A percentile compares a stretch with the other conserved stretches of the same genome.
Evolutionary conservation across 1,140 invertebrate genomes (phyloP).

Genomic region (Drosophila bocqueti): DNA sequence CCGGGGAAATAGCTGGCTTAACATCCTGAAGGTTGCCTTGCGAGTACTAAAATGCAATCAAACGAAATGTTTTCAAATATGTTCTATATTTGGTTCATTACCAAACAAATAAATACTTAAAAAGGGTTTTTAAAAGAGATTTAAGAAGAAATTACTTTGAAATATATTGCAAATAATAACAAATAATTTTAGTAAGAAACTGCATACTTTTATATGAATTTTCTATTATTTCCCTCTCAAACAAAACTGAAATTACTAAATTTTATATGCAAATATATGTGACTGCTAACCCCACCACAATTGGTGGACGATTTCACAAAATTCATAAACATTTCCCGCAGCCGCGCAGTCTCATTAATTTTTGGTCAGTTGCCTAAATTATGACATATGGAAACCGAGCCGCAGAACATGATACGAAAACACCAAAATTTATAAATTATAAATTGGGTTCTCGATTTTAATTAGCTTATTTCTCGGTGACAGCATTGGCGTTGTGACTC

Average conservation of each 20-base stretch:
- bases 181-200: neutral
- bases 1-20: conserved; percentile 39
- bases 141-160: neutral
- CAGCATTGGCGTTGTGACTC: conserved; percentile 8
- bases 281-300: neutral
- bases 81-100: too few relatives aligned
- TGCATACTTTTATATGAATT: neutral
- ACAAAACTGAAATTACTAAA: neutral
- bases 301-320: neutral
- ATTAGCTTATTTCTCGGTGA: conserved; percentile 42
- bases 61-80: neutral
- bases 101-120: neutral
- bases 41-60: neutral
- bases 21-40: conserved; percentile 23
- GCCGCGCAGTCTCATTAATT: conserved; percentile 11
- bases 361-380: conserved; percentile 24
- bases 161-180: neutral
- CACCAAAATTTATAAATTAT: conserved; percentile 35
- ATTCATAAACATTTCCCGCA: conserved; percentile 3
- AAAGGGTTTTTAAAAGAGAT: too few relatives aligned
- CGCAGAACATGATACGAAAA: conserved; percentile 33
- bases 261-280: neutral
- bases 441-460: conserved; percentile 37
- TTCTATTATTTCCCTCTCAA: neutral
- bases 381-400: conserved; percentile 22